A percentile compares a stretch with the other conserved stretches of the same genome.
Evolutionary conservation across 2,888 invertebrate species (phyloP).

Genomic region (Minunthozetes semirufus): DNA sequence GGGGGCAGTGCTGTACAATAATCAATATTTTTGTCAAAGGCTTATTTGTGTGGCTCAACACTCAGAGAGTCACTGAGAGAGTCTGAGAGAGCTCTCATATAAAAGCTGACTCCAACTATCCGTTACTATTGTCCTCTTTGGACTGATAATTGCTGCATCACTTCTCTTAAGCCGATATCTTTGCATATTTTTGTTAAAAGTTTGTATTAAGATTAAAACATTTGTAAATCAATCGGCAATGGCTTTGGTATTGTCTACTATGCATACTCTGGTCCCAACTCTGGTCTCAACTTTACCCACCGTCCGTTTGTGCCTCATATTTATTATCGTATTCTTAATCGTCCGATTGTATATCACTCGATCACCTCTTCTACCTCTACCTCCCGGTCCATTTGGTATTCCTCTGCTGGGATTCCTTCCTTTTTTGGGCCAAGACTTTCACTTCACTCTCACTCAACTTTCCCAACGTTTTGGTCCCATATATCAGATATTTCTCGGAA

Average conservation of each 20-base stretch:
- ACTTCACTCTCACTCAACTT: slow-evolving; percentile 68
- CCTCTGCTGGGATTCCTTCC: slow-evolving; percentile 76
- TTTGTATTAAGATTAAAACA: background rate
- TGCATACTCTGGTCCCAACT: slow-evolving; percentile 34
- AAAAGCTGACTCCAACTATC: slow-evolving; percentile 21
- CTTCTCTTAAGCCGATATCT: background rate
- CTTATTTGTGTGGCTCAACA: slow-evolving; percentile 19
- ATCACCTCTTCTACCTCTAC: slow-evolving; percentile 51
- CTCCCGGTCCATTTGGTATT: slow-evolving; percentile 81
- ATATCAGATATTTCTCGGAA: slow-evolving; percentile 72
- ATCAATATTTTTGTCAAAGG: slow-evolving; percentile 32
- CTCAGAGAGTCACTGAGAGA: no score
- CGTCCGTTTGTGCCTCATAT: slow-evolving; percentile 28
- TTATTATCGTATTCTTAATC: slow-evolving; percentile 24
- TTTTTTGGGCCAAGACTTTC: slow-evolving; percentile 64
- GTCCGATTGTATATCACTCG: slow-evolving; percentile 1
- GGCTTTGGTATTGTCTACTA: background rate
- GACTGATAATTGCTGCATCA: slow-evolving; percentile 12
- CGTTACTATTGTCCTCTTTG: slow-evolving; percentile 29
- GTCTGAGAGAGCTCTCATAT: slow-evolving; percentile 8
- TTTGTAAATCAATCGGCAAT: background rate
- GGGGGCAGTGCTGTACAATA: slow-evolving; percentile 28
- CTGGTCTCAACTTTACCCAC: slow-evolving; percentile 33
- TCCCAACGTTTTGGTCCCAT: slow-evolving; percentile 70
- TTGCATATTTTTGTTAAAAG: background rate